Percentiles rank a stretch among this genome's conserved stretches.
These are phyloP conservation scores for Antechinus flavipes DNA, from an alignment of 2,113 vertebrate species.

Conservation along the genomic window DNA sequence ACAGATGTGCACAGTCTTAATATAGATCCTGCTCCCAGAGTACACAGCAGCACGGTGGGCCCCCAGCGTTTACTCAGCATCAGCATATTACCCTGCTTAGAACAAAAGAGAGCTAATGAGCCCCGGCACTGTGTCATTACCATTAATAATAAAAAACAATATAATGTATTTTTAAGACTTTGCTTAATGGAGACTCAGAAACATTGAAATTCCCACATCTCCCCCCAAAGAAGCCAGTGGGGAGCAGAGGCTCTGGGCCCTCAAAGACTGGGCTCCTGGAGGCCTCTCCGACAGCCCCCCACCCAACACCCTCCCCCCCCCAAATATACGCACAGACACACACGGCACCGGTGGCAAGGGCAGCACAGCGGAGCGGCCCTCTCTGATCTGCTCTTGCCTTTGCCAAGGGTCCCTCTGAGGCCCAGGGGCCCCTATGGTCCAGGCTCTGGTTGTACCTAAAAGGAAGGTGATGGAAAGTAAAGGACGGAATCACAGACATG, in stretches of 20 bases:
- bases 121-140: conserved; percentile 76
- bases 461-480: not conserved
- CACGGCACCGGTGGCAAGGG: not conserved
- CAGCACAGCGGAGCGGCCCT: not conserved
- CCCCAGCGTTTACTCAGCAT: conserved; percentile 58
- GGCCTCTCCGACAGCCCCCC: not conserved
- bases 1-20: not conserved
- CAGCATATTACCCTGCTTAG: conserved; percentile 72
- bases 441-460: not conserved
- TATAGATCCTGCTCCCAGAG: not conserved
- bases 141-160: conserved; percentile 86
- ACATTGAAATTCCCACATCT: conserved; percentile 62
- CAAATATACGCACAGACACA: too few species aligned
- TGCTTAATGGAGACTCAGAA: conserved; percentile 82
- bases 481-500: not conserved
- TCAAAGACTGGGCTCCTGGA: not conserved
- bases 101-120: conserved; percentile 72
- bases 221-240: conserved; percentile 41
- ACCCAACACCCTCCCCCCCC: not conserved
- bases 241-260: not conserved
- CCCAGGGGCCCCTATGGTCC: not conserved
- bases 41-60: not conserved
- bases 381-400: not conserved
- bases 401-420: not conserved
- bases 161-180: conserved; percentile 86